Conservation (phyloP, 35 echinoderm and acorn worm species). For the Amphiura filiformis region DNA sequence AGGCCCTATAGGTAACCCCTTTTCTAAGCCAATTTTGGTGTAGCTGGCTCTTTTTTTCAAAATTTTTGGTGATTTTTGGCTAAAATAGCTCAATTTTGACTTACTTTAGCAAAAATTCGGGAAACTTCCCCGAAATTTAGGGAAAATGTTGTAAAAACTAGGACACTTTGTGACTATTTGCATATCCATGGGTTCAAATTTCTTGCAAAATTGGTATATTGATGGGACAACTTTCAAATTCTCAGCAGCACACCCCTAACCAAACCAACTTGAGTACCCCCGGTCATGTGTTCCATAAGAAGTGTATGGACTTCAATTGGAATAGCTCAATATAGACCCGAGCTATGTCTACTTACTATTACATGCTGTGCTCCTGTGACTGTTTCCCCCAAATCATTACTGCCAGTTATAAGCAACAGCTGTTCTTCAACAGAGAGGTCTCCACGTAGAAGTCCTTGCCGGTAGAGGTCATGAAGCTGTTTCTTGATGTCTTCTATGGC, state of each 20-base stretch:
- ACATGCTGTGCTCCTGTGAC: constrained; percentile 78
- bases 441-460: constrained; percentile 70
- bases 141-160: no score
- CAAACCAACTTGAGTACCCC: neutral
- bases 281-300: neutral
- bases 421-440: constrained; percentile 65
- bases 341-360: constrained; percentile 44
- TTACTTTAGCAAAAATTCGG: no score
- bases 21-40: no score
- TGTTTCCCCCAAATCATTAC: constrained; percentile 55
- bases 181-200: no score
- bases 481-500: constrained; percentile 62
- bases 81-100: no score
- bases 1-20: no score
- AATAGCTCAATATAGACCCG: neutral
- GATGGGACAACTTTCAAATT: neutral
- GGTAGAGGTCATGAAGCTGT: constrained; percentile 49
- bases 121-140: no score
- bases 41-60: no score
- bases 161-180: no score
- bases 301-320: neutral
- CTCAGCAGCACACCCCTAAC: neutral
- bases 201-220: neutral
- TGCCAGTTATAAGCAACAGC: constrained; percentile 60
- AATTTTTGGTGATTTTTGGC: no score